Percentiles rank a stretch among this genome's conserved stretches.
These are phyloP conservation scores for Sorex fumeus DNA, from an alignment of 2,113 vertebrate genomes.

Conservation along the genomic window DNA sequence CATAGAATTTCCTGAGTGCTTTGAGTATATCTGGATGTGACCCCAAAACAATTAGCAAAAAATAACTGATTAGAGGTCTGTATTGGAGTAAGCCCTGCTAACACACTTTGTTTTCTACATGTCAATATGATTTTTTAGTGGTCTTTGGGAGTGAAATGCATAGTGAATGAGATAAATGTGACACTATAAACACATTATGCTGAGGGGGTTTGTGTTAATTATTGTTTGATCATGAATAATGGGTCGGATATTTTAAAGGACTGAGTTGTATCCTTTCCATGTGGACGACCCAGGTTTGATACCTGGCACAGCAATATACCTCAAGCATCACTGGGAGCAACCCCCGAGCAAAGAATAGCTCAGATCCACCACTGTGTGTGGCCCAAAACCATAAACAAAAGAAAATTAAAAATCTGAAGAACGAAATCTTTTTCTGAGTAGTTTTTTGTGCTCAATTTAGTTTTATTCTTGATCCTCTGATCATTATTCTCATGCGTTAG, in stretches of 20 bases:
- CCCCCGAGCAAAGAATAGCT: no score
- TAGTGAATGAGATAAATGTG: background rate
- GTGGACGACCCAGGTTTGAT: no score
- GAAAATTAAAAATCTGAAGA: no score
- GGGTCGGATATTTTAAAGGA: no score
- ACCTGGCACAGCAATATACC: no score
- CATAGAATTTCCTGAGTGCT: no score
- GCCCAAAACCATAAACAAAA: no score
- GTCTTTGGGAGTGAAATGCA: conserved; percentile 2
- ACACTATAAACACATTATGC: background rate
- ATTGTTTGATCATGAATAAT: conserved; percentile 40
- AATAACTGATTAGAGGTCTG: background rate
- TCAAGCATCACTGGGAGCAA: no score
- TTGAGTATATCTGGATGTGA: no score
- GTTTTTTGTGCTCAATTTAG: conserved; percentile 38
- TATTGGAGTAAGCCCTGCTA: background rate
- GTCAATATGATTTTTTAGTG: conserved; percentile 40
- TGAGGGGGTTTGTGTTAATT: background rate
- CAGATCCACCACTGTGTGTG: no score
- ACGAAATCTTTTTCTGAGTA: background rate
- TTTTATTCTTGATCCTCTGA: background rate
- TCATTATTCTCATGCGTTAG: conserved; percentile 28
- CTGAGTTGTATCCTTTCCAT: no score
- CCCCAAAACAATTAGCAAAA: no score
- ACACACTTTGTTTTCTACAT: conserved; percentile 20